Base-by-base conservation (phyloP, 2,888 invertebrate species). In the Caenorhabditis parvicauda region DNA sequence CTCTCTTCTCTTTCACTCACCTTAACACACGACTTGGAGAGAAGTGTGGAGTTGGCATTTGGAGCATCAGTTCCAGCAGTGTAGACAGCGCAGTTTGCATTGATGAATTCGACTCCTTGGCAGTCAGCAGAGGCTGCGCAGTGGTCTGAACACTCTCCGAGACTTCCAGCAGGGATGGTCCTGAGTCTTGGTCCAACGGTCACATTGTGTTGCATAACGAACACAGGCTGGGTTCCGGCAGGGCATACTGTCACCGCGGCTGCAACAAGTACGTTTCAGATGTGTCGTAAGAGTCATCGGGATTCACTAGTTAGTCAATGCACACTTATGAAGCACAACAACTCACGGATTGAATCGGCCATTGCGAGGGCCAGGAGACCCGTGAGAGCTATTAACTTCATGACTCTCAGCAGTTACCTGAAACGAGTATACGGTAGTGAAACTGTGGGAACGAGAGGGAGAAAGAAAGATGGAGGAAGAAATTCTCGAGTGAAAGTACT, bases 91-190 rank as follows among this genome's bases (percentile, higher is more conserved):
- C 78, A 78, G 49, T 67, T 60, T 45, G 67, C 74, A 21, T 61
- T 55, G 41, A 66, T 54, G 68, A 68, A 79, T 43, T 74, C 72
- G 41, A 77, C 75, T 24, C 74, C 77, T 17, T 72, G 69, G 47
- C 79, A 79, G 55, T 79, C 77, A 39, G 49, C 61, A 25, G 69
- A 67, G 17, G 59, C 49, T 25, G 77, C 56, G 59, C 79, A 79
- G 53, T 75, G 72, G 42, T 80, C 77, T 41, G 78, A 71, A 61
- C 79, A 79, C 41, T 78, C 79, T 47, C 67, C 64, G 38, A 79
- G 66, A 35, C 69, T 69, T 0, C 64, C 53, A 29, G 68, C 52
- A 3, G 77, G 72, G 32, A 76, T 58, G 1, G 72, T 66, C 21
- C 77, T 56, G 35, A 79, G 59, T 3, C 58, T 59, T 21, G 61